These are phyloP conservation scores for Hypotaenidia philippensis DNA, from an alignment of 2,797 vertebrate genomes.

Conservation along the genomic window DNA sequence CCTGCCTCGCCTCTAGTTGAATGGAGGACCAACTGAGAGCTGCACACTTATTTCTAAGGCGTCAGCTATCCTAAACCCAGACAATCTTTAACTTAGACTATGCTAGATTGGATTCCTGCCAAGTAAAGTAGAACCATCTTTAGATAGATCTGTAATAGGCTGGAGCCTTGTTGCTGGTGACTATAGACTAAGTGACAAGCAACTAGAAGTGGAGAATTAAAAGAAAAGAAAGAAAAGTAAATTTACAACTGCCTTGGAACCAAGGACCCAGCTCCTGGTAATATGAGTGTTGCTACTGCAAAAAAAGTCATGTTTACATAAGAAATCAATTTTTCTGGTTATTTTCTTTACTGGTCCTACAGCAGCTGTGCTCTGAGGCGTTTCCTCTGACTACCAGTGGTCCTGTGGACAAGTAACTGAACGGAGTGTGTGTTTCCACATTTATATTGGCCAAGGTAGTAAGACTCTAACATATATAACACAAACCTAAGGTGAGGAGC, in stretches of 20 bases:
- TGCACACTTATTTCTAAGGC: neutral
- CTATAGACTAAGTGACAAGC: neutral
- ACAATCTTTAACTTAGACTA: neutral
- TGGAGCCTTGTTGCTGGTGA: neutral
- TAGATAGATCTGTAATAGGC: neutral
- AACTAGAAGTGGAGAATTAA: neutral
- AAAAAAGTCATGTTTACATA: slow-evolving; percentile 49
- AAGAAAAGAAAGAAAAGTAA: neutral
- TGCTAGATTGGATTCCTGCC: neutral
- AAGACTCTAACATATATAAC: neutral
- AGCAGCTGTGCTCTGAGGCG: slow-evolving; percentile 13
- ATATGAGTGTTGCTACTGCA: neutral
- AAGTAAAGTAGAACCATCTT: neutral
- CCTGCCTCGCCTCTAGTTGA: neutral
- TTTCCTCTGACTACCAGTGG: slow-evolving; percentile 28
- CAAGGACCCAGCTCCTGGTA: neutral
- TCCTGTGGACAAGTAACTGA: slow-evolving; percentile 1
- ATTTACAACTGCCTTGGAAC: neutral
- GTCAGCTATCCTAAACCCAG: neutral
- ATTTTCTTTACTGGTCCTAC: neutral
- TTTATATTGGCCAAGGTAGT: neutral
- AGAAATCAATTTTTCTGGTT: slow-evolving; percentile 18
- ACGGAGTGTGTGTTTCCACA: neutral
- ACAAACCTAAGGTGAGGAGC: neutral
- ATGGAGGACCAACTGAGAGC: neutral